These are phyloP conservation scores for Sitobion miscanthi DNA, from an alignment of 1,140 invertebrate genomes.

Conservation along the genomic window DNA sequence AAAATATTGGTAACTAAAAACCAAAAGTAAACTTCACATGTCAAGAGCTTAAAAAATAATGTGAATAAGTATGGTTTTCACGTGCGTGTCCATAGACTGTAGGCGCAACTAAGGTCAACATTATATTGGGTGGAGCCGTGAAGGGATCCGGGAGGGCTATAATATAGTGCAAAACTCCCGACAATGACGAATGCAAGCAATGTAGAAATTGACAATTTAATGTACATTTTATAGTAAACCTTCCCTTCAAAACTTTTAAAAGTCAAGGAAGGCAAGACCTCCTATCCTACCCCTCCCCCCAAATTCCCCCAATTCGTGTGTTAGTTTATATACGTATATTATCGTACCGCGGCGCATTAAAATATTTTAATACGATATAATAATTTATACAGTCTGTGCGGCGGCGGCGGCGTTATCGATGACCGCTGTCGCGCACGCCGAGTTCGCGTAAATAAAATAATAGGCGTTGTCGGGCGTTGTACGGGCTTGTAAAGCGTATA, in stretches of 20 bases:
- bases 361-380: background rate
- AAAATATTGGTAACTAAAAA: no score
- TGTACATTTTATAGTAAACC: background rate
- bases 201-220: background rate
- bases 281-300: background rate
- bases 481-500: background rate
- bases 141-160: background rate
- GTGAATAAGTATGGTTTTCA: no score
- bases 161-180: background rate
- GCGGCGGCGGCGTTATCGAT: background rate
- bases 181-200: no score
- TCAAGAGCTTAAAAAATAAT: no score
- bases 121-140: background rate
- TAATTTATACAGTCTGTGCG: background rate
- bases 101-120: background rate
- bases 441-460: background rate
- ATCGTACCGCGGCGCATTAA: background rate
- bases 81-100: no score
- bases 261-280: background rate
- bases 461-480: constrained; percentile 26
- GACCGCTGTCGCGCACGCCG: background rate
- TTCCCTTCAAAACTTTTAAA: background rate
- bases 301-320: background rate
- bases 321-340: no score
- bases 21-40: no score